Conservation (phyloP, 2,797 vertebrate genomes). For the Erpetoichthys calabaricus region DNA sequence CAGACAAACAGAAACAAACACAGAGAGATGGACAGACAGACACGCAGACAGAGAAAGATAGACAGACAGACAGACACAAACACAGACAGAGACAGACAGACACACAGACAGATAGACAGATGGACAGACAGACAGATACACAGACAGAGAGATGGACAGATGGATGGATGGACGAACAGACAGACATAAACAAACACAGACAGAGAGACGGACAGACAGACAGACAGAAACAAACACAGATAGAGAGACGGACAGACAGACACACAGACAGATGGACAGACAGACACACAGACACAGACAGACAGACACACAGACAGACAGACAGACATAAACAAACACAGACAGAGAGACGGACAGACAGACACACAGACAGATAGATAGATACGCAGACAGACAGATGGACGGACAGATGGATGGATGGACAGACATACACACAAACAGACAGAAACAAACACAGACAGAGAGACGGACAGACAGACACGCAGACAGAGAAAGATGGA, state of each 20-base stretch:
- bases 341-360: conserved; percentile 2
- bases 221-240: too few relatives aligned
- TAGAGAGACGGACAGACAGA: background rate
- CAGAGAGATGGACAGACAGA: too few relatives aligned
- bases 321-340: too few relatives aligned
- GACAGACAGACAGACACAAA: too few relatives aligned
- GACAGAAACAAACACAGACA: background rate
- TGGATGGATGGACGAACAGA: too few relatives aligned
- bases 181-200: too few relatives aligned
- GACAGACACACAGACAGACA: background rate
- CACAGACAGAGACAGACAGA: too few relatives aligned
- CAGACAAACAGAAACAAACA: background rate
- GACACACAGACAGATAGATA: conserved; percentile 1
- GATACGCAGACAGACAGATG: too few relatives aligned
- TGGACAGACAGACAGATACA: background rate
- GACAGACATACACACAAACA: too few relatives aligned
- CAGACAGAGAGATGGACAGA: too few relatives aligned
- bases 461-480: background rate
- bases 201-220: background rate
- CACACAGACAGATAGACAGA: conserved; percentile 2
- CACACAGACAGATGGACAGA: conserved; percentile 3
- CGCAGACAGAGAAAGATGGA: background rate
- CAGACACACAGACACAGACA: too few relatives aligned
- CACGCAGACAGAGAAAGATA: too few relatives aligned
- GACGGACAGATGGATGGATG: background rate